These are phyloP conservation scores for Cosmopolites sordidus DNA, from an alignment of 2,888 invertebrate species.

Conservation along the genomic window DNA sequence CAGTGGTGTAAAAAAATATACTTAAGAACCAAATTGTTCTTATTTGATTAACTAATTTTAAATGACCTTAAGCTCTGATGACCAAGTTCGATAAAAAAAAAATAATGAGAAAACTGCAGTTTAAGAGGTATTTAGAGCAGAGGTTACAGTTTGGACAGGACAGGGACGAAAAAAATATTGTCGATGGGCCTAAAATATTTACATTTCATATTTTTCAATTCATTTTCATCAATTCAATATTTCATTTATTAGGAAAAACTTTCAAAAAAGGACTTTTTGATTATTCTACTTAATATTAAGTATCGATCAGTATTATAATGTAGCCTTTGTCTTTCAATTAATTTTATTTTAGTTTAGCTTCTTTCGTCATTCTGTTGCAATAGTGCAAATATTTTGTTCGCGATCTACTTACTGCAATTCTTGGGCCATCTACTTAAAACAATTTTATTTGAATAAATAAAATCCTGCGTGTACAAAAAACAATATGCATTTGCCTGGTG, in stretches of 20 bases:
- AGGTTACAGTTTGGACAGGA: no score
- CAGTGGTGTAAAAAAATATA: no score
- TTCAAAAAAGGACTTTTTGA: background rate
- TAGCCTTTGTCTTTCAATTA: constrained; percentile 14
- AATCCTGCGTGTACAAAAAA: background rate
- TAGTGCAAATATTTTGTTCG: background rate
- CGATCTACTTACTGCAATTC: background rate
- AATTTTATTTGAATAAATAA: background rate
- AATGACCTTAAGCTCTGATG: no score
- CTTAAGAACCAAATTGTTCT: no score
- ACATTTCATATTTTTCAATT: no score
- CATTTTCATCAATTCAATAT: no score
- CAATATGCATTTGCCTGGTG: constrained; percentile 4
- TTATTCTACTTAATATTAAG: constrained; percentile 19
- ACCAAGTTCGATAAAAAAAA: no score
- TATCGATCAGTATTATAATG: constrained; percentile 24
- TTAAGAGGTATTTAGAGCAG: no score
- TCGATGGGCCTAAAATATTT: no score
- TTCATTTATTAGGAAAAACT: background rate
- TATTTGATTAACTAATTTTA: no score
- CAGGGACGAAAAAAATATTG: no score
- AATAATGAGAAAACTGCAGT: no score
- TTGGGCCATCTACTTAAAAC: background rate
- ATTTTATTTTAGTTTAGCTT: constrained; percentile 7
- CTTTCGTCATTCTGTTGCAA: background rate